Percentiles rank a stretch among this genome's conserved stretches.
Evolutionary conservation across 1,140 invertebrate species (phyloP).

Genomic region (Mamestra configurata): DNA sequence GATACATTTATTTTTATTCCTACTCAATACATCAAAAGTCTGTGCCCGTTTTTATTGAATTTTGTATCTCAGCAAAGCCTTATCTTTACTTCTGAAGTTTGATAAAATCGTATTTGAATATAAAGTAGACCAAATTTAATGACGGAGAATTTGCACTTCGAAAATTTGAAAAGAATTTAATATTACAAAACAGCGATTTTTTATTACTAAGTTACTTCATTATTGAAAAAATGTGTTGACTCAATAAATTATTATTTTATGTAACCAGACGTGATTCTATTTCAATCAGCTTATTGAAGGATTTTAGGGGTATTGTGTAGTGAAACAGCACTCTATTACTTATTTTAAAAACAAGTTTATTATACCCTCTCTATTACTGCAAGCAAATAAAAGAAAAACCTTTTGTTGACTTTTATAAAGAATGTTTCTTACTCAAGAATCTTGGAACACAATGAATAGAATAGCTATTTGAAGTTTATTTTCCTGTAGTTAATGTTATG

Average conservation of each 20-base stretch:
- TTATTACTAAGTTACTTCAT: constrained; percentile 23
- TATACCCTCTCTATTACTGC: not conserved
- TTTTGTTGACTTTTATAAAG: constrained; percentile 19
- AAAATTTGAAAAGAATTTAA: constrained; percentile 38
- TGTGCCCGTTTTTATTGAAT: constrained; percentile 7
- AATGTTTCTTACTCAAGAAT: not conserved
- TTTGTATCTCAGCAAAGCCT: constrained; percentile 4
- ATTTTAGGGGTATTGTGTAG: not conserved
- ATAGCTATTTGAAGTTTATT: constrained; percentile 35
- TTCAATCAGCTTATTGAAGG: not conserved
- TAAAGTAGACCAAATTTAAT: constrained; percentile 38
- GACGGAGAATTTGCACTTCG: constrained; percentile 20
- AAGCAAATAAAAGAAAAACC: constrained; percentile 26
- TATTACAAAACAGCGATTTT: constrained; percentile 4
- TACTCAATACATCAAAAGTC: not conserved
- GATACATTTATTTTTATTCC: not conserved
- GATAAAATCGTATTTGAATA: constrained; percentile 46
- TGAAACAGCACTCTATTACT: not conserved
- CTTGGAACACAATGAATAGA: constrained; percentile 39
- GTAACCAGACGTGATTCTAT: no score
- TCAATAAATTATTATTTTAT: not conserved
- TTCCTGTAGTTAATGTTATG: constrained; percentile 34
- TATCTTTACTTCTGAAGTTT: constrained; percentile 36
- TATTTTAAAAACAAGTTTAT: not conserved
- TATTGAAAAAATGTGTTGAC: constrained; percentile 13